These are phyloP conservation scores for Hemistola chrysoprasaria DNA, from an alignment of 2,888 invertebrate species.

Conservation along the genomic window DNA sequence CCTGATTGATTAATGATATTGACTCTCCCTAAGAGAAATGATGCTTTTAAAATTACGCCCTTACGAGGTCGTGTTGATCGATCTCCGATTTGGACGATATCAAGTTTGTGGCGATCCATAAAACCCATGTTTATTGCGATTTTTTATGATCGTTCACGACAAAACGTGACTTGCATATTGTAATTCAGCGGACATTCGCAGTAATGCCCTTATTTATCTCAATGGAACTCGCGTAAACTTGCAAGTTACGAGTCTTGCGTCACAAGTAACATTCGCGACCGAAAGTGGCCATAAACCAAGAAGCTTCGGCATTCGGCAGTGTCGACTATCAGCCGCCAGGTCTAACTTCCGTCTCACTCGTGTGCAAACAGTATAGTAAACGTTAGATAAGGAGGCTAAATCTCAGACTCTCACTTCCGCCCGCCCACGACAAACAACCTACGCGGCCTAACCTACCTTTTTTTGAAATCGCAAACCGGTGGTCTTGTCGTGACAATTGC, in stretches of 20 bases:
- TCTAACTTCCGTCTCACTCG: conserved; percentile 51
- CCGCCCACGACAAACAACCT: conserved; percentile 74
- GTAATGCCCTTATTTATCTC: conserved; percentile 57
- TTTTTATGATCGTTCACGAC: conserved; percentile 40
- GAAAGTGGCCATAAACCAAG: conserved; percentile 76
- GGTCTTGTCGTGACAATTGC: conserved; percentile 61
- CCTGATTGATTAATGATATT: conserved; percentile 28
- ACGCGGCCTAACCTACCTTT: conserved; percentile 66
- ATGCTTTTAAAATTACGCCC: conserved; percentile 23
- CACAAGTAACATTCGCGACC: conserved; percentile 61
- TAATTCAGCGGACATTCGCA: conserved; percentile 48
- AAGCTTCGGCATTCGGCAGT: conserved; percentile 72
- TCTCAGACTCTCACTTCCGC: conserved; percentile 77
- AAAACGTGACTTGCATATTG: conserved; percentile 60
- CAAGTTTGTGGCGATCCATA: conserved; percentile 44
- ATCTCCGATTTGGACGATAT: conserved; percentile 46
- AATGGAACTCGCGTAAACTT: conserved; percentile 51
- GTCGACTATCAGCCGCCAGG: conserved; percentile 61
- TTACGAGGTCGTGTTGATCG: conserved; percentile 32
- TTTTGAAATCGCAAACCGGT: conserved; percentile 68
- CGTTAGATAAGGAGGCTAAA: conserved; percentile 67
- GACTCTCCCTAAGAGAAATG: conserved; percentile 25
- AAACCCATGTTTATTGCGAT: conserved; percentile 51
- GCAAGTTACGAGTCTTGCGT: conserved; percentile 60
- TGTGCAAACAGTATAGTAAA: conserved; percentile 36